Percentiles rank a stretch among this genome's conserved stretches.
Conservation (phyloP, 1,140 invertebrate genomes). For the Zophobas atratus region DNA sequence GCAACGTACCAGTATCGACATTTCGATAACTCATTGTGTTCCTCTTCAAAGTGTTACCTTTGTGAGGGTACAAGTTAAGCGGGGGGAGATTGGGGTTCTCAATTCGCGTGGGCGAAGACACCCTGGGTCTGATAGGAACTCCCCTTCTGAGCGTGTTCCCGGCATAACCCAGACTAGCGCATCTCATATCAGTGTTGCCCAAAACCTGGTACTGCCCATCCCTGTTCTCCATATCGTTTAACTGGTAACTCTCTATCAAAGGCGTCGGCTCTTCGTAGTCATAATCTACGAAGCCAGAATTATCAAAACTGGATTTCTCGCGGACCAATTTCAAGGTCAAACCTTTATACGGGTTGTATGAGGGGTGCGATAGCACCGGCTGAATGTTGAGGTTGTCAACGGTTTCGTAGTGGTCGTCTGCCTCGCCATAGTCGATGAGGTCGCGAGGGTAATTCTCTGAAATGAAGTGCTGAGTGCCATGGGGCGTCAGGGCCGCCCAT, state of each 20-base stretch:
- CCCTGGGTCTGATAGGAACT: constrained; percentile 69
- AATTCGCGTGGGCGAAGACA: constrained; percentile 84
- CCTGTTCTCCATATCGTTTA: constrained; percentile 69
- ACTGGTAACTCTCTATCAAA: constrained; percentile 80
- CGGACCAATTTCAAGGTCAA: constrained; percentile 50
- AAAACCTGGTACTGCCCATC: constrained; percentile 53
- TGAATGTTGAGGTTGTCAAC: constrained; percentile 75
- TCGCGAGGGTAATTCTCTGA: constrained; percentile 73
- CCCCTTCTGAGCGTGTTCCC: constrained; percentile 66
- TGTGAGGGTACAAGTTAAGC: constrained; percentile 78
- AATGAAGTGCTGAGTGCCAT: constrained; percentile 81
- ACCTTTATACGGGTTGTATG: constrained; percentile 62
- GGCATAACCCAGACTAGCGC: constrained; percentile 58
- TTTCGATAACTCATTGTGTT: constrained; percentile 62
- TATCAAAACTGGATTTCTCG: constrained; percentile 73
- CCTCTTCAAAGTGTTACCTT: constrained; percentile 61
- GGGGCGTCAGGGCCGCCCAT: constrained; percentile 87
- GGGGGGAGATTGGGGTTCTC: constrained; percentile 86
- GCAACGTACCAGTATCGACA: constrained; percentile 61
- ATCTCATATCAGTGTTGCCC: constrained; percentile 66
- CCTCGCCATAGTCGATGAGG: constrained; percentile 69
- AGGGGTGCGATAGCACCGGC: constrained; percentile 61
- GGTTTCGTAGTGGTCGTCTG: constrained; percentile 84
- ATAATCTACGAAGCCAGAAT: constrained; percentile 81
- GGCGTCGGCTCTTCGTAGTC: constrained; percentile 82